Percentiles rank a stretch among this genome's conserved stretches.
phyloP scores from a whole-genome alignment of 2,888 invertebrate species.

The Euzophera pinguis region DNA sequence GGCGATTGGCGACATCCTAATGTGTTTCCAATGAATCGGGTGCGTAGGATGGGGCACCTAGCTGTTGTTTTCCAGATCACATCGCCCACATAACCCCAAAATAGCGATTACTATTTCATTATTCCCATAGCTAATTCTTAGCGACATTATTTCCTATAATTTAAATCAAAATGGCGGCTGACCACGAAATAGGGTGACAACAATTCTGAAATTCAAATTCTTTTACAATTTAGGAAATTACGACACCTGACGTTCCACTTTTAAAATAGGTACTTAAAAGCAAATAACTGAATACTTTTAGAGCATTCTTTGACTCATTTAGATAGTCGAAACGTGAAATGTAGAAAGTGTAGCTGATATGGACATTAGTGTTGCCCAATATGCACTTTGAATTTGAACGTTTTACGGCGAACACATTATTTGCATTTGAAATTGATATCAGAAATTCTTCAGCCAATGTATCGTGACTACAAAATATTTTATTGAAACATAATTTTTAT shows the following conservation, averaged over 20 bases:
- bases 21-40: not conserved
- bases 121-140: not conserved
- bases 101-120: not conserved
- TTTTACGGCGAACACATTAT: conserved; percentile 33
- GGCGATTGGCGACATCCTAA: too few species aligned
- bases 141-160: not conserved
- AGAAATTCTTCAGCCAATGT: conserved; percentile 8
- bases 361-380: conserved; percentile 43
- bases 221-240: not conserved
- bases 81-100: not conserved
- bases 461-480: not conserved
- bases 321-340: conserved; percentile 51
- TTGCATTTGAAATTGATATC: conserved; percentile 30
- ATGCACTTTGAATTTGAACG: conserved; percentile 33
- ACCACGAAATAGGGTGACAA: not conserved
- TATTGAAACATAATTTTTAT: not conserved
- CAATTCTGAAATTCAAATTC: not conserved
- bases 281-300: conserved; percentile 32
- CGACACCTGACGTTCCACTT: conserved; percentile 34
- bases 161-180: not conserved
- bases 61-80: not conserved
- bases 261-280: conserved; percentile 25
- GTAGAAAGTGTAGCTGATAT: conserved; percentile 49
- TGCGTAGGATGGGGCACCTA: not conserved
- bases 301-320: conserved; percentile 38